Conservation (phyloP, 1,140 invertebrate genomes). For the Stegodyphus mimosarum region DNA sequence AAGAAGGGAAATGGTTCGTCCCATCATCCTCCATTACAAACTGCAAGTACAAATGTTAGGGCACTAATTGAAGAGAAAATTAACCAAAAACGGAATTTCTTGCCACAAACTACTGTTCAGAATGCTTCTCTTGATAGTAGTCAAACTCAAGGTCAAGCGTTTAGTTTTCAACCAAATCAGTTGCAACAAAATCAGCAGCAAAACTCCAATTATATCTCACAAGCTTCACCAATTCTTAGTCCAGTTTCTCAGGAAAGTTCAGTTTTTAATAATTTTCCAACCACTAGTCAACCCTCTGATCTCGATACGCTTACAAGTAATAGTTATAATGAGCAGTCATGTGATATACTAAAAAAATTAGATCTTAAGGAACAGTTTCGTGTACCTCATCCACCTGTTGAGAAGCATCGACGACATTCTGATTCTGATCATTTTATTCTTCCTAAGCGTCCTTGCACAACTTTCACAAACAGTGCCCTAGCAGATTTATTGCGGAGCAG, state of each 20-base stretch:
- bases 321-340: not conserved
- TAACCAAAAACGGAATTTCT: slow-evolving; percentile 81
- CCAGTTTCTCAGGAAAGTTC: slow-evolving; percentile 46
- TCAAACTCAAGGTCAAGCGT: slow-evolving; percentile 26
- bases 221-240: slow-evolving; percentile 44
- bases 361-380: slow-evolving; percentile 57
- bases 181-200: not conserved
- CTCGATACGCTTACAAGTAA: slow-evolving; percentile 30
- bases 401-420: slow-evolving; percentile 74
- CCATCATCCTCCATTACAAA: slow-evolving; percentile 79
- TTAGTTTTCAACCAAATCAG: slow-evolving; percentile 38
- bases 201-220: slow-evolving; percentile 20
- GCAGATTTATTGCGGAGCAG: slow-evolving; percentile 63
- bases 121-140: not conserved
- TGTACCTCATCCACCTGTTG: slow-evolving; percentile 64
- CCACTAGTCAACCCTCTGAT: slow-evolving; percentile 49
- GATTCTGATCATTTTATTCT: slow-evolving; percentile 75
- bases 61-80: slow-evolving; percentile 92
- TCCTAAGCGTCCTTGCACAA: slow-evolving; percentile 69
- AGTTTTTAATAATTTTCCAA: slow-evolving; percentile 44
- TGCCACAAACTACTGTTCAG: slow-evolving; percentile 64
- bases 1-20: slow-evolving; percentile 74
- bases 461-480: slow-evolving; percentile 58
- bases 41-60: slow-evolving; percentile 85
- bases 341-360: slow-evolving; percentile 54